Evolutionary conservation across 2,888 invertebrate genomes (phyloP).

Genomic region (Agonopterix subpropinquella): DNA sequence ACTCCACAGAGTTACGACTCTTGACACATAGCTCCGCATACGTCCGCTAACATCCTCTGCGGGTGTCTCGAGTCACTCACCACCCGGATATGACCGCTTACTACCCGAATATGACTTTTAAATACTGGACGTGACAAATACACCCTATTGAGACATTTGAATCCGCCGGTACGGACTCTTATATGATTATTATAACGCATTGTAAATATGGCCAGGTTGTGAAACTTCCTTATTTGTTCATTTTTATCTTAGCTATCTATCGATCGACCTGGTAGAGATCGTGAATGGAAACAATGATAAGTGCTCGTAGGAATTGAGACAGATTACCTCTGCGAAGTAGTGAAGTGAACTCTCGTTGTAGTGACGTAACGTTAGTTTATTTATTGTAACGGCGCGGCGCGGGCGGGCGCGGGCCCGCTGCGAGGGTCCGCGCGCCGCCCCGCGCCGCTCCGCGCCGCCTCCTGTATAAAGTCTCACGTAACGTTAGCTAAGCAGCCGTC

Average conservation of each 20-base stretch:
- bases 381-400: conserved; percentile 38
- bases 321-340: conserved; percentile 55
- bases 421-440: conserved; percentile 7
- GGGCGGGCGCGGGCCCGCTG: conserved; percentile 14
- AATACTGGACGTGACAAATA: conserved; percentile 2
- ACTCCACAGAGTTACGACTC: not conserved
- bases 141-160: conserved; percentile 9
- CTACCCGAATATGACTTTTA: too few species aligned
- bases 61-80: too few species aligned
- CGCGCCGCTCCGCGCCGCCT: conserved; percentile 17
- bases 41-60: too few species aligned
- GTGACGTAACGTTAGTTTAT: conserved; percentile 44
- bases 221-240: conserved; percentile 56
- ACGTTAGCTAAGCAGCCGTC: conserved; percentile 46
- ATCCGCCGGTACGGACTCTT: conserved; percentile 23
- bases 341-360: conserved; percentile 38
- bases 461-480: conserved; percentile 42
- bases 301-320: conserved; percentile 56
- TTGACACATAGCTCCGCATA: not conserved
- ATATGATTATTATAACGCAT: conserved; percentile 43
- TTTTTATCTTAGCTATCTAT: conserved; percentile 50
- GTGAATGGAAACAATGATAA: conserved; percentile 19
- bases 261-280: conserved; percentile 47
- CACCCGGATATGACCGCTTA: too few species aligned
- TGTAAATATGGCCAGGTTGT: conserved; percentile 74